A percentile compares a stretch with the other conserved stretches of the same genome.
Evolutionary conservation across 1,140 invertebrate species (phyloP).

Genomic region (Eupeodes corollae): DNA sequence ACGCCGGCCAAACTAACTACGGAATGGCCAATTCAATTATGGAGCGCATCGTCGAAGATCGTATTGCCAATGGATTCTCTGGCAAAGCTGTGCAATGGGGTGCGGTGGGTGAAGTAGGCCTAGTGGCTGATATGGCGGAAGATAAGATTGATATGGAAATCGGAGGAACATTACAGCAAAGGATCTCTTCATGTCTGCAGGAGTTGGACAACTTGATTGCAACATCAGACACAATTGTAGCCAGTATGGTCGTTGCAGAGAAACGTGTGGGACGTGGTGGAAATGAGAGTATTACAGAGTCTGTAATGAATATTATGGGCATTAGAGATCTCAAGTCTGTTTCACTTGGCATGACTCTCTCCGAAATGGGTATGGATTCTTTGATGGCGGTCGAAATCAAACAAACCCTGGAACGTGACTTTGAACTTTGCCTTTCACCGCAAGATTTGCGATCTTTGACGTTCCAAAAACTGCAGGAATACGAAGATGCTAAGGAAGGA

Average conservation of each 20-base stretch:
- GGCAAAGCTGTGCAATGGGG: conserved; percentile 62
- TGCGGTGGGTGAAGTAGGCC: conserved; percentile 55
- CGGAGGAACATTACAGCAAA: conserved; percentile 73
- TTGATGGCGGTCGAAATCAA: conserved; percentile 85
- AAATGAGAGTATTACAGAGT: conserved; percentile 49
- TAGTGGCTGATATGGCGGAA: conserved; percentile 72
- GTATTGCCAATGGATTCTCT: conserved; percentile 46
- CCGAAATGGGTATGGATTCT: conserved; percentile 81
- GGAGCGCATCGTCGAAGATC: conserved; percentile 57
- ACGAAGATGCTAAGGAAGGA: conserved; percentile 43
- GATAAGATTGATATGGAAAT: conserved; percentile 63
- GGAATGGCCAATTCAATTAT: conserved; percentile 63
- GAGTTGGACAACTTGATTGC: conserved; percentile 57
- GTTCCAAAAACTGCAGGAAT: conserved; percentile 49
- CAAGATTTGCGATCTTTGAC: conserved; percentile 61
- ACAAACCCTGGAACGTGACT: conserved; percentile 71
- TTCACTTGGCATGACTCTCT: conserved; percentile 58
- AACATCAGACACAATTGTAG: conserved; percentile 52
- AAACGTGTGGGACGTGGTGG: conserved; percentile 46
- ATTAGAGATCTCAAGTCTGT: conserved; percentile 46
- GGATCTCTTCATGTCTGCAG: conserved; percentile 65
- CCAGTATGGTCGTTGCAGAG: conserved; percentile 69
- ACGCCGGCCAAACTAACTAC: conserved; percentile 82
- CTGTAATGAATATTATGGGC: conserved; percentile 53
- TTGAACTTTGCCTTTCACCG: conserved; percentile 63